These are phyloP conservation scores for Lucilia cuprina DNA, from an alignment of 1,140 invertebrate genomes.

Conservation along the genomic window DNA sequence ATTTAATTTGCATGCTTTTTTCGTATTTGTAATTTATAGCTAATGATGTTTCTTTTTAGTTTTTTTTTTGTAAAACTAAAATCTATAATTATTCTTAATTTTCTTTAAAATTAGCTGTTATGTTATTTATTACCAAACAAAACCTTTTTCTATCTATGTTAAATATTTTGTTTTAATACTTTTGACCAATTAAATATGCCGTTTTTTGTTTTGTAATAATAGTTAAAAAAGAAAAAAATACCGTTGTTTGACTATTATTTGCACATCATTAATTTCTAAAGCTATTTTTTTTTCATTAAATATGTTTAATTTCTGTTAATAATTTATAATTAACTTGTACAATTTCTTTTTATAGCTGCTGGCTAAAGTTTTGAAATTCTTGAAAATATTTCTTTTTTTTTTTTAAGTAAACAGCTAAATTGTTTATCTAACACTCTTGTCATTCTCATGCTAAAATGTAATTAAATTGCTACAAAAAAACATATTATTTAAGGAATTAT, in stretches of 20 bases:
- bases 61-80: not conserved
- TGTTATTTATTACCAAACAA: too few relatives aligned
- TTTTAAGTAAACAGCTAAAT: too few relatives aligned
- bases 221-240: not conserved
- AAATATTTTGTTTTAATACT: not conserved
- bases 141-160: not conserved
- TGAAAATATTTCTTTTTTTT: too few relatives aligned
- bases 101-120: not conserved
- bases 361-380: too few relatives aligned
- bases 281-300: not conserved
- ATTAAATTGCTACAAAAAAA: not conserved
- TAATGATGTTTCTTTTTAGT: not conserved
- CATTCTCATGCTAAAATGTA: not conserved
- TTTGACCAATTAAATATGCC: not conserved
- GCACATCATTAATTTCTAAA: not conserved
- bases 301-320: not conserved
- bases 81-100: not conserved
- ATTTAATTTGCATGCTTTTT: not conserved
- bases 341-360: not conserved
- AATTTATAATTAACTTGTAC: not conserved
- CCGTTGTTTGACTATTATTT: not conserved
- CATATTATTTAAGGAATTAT: not conserved
- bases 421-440: too few relatives aligned
- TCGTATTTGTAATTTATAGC: not conserved
- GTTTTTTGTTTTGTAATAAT: not conserved